Base-by-base conservation (phyloP, 2,797 vertebrate species). In the Molossus molossus region DNA sequence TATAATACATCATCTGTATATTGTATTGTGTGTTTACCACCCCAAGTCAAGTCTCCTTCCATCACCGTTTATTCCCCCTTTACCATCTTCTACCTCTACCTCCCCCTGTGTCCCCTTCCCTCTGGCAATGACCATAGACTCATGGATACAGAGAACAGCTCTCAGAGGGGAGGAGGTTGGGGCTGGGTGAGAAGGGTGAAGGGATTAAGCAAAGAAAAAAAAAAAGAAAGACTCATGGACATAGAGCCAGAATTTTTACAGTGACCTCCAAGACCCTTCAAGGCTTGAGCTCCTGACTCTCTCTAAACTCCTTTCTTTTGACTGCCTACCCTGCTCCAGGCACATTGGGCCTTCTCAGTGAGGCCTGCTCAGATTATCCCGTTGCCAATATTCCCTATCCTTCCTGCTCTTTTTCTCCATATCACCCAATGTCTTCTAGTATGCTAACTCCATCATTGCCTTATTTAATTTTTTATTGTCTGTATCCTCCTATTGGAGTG, bases 401-500 rank as follows among this genome's bases (percentile, higher is more conserved):
- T 29, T 69, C 48, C 60, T 67, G 58, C 5, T 64, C 55, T 70
- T 48, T 85, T 50, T 96, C 58, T 57, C 33, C 45, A 21, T 1
- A 17, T 57, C 53, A 37, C 21, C 0, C 11, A 3, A 1, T 20
- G 3, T 57, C 50, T 90, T 84, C 73, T 25, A 12, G 15, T 58
- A 0, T 29, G 55, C 48, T 50, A 60, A 81, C 27, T 83, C 6
- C 2, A 21, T 89, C 53, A 64, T 70, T 75, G 37, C 53, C n/a
- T 27, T 69, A 37, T 33, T 83, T 33, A 55, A 27, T 53, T 83
- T 81, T 83, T 64, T 79, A 45, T 76, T 64, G 6, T 85, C 73
- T 72, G 2, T 95, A 91, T 94, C 50, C 23, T 97, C 14, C 76
- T 87, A 5, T 48, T 77, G 69, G 45, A 64, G 14, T 86, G 9